Conservation (phyloP, 2,888 invertebrate genomes). For the Mamestra brassicae region DNA sequence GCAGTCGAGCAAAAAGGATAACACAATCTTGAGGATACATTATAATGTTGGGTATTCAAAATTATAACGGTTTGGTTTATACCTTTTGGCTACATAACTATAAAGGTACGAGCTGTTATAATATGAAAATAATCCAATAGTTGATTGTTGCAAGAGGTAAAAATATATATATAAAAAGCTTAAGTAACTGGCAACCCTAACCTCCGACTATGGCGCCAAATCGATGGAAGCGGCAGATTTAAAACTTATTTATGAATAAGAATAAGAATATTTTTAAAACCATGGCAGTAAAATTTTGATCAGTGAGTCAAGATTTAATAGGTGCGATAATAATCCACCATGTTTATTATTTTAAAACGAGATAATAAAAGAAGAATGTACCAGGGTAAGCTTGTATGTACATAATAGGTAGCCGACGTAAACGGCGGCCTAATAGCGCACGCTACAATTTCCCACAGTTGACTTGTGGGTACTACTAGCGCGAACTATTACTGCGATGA, state of each 20-base stretch:
- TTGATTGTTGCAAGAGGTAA: background rate
- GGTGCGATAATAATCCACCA: background rate
- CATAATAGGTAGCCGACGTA: background rate
- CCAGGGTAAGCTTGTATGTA: background rate
- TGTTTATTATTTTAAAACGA: background rate
- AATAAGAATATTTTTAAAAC: background rate
- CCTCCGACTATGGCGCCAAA: background rate
- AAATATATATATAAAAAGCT: background rate
- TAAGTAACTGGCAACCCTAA: too few species aligned
- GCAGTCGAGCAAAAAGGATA: background rate
- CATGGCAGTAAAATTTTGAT: background rate
- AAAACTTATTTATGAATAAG: too few species aligned
- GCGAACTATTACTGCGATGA: slow-evolving; percentile 22
- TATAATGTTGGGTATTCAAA: background rate
- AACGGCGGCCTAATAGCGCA: slow-evolving; percentile 14
- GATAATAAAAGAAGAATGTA: background rate
- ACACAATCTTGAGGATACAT: background rate
- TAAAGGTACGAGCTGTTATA: background rate
- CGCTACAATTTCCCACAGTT: slow-evolving; percentile 24
- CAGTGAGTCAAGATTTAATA: background rate
- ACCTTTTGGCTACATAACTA: background rate
- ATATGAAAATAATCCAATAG: too few species aligned
- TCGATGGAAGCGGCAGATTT: background rate
- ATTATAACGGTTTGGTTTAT: background rate
- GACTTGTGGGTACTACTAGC: slow-evolving; percentile 4